Evolutionary conservation across 2,888 invertebrate species (phyloP).

Genomic region (Cheilosia variabilis): DNA sequence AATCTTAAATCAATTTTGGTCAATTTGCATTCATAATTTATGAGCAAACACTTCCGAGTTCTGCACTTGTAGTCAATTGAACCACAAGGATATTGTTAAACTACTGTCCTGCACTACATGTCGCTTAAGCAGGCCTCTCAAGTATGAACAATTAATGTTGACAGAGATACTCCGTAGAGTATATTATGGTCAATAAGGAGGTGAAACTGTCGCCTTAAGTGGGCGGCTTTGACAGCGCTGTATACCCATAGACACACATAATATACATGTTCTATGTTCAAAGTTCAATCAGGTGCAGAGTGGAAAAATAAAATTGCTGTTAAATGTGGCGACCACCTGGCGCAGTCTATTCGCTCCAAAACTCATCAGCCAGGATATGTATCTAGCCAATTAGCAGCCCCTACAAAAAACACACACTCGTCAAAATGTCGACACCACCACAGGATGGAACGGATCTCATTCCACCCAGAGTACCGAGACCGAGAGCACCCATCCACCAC

Average conservation of each 20-base stretch:
- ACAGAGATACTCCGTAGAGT: conserved; percentile 20
- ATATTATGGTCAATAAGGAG: not conserved
- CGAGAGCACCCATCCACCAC: not conserved
- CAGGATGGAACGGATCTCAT: conserved; percentile 2
- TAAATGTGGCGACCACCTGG: conserved; percentile 50
- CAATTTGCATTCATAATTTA: conserved; percentile 72
- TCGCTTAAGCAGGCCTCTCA: conserved; percentile 19
- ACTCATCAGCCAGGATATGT: conserved; percentile 48
- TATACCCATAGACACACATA: not conserved
- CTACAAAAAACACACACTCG: conserved; percentile 61
- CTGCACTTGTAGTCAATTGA: conserved; percentile 36
- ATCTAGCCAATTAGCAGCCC: conserved; percentile 67
- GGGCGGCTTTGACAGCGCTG: not conserved
- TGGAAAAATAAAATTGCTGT: conserved; percentile 41
- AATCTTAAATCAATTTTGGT: conserved; percentile 72
- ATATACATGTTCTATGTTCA: not conserved
- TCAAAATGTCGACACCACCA: conserved; percentile 71
- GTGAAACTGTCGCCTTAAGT: conserved; percentile 7
- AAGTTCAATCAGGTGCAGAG: conserved; percentile 55
- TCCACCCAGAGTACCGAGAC: not conserved
- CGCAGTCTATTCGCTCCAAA: conserved; percentile 39
- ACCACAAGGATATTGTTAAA: conserved; percentile 47
- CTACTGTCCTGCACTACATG: conserved; percentile 15
- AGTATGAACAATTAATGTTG: conserved; percentile 58
- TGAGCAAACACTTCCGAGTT: conserved; percentile 32